phyloP scores from a whole-genome alignment of 2,113 vertebrate genomes.

The Peromyscus leucopus region DNA sequence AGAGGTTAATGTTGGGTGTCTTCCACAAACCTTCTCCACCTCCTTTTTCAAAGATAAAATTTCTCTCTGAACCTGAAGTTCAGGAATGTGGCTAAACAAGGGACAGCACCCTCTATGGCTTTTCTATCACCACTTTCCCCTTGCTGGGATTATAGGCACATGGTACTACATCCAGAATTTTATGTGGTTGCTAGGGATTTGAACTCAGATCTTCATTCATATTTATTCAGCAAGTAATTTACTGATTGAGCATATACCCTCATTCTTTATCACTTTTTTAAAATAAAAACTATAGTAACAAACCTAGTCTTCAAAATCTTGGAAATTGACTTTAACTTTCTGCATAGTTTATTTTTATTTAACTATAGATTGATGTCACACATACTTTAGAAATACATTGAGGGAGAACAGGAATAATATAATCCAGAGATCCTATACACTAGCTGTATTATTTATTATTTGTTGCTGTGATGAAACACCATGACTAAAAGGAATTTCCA shows the following conservation, averaged over 20 bases:
- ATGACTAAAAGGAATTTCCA: neutral
- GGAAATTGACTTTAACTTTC: neutral
- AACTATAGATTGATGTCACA: neutral
- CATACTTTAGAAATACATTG: neutral
- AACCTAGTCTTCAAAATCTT: neutral
- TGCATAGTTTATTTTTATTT: neutral
- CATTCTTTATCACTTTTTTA: neutral
- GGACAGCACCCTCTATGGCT: neutral
- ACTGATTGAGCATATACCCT: neutral
- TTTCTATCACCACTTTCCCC: neutral
- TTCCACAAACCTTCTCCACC: too few species aligned
- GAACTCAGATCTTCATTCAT: neutral
- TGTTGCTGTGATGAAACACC: neutral
- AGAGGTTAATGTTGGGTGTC: neutral
- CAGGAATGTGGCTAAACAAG: neutral
- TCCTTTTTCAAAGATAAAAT: neutral
- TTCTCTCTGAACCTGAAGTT: neutral
- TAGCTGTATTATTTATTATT: neutral
- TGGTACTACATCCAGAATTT: too few species aligned
- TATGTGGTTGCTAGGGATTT: neutral
- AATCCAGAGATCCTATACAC: neutral
- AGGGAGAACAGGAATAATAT: neutral
- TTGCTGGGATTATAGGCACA: neutral
- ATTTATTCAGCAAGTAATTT: neutral
- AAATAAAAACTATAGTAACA: neutral